Evolutionary conservation across 2,888 invertebrate genomes (phyloP), one percentile per base, ranked within the genome.

Genomic region (Parelbella ahira): DNA sequence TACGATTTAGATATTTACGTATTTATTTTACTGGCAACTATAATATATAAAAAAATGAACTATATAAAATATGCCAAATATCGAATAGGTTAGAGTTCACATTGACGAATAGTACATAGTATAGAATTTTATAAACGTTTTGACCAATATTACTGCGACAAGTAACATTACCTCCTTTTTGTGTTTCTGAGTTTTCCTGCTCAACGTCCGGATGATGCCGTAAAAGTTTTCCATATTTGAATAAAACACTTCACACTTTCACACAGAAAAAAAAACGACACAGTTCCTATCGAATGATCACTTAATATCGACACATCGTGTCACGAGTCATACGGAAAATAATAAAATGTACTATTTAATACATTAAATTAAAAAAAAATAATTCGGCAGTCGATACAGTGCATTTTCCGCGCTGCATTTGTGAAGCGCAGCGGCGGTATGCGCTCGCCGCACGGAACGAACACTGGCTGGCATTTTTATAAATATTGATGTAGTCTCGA

Each of bases 401-500:
- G 32, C 59, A 56, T 60, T 24, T 65, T 60, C 67, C 70, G 74
- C 70, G 72, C 70, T 73, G 73, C 77, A 65, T 58, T 83, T 48
- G 84, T 79, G 78, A 57, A 61, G 74, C 65, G 80, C 81, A 69
- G 58, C 55, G 59, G 52, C 66, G 73, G 56, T 72, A 61, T 80
- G 81, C 72, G 77, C 63, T 59, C 60, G 55, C 38, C 34, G 50
- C 56, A 61, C 54, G 48, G 50, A 49, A 47, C 47, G 58, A 53
- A 34, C 59, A 58, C 58, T 55, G 58, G 53, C 63, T 59, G 60
- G 63, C 67, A 69, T 76, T 75, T 75, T 74, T 66, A 83, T 84
- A 69, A 81, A 84, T 84, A 86, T 82, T 83, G 75, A 83, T 84
- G 80, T 74, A 79, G 80, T 77, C 70, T 72, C 65, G 64, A 66